Evolutionary conservation across 2,113 vertebrate species (phyloP), one percentile per base, ranked within the genome.

Genomic region (Oncorhynchus masou): DNA sequence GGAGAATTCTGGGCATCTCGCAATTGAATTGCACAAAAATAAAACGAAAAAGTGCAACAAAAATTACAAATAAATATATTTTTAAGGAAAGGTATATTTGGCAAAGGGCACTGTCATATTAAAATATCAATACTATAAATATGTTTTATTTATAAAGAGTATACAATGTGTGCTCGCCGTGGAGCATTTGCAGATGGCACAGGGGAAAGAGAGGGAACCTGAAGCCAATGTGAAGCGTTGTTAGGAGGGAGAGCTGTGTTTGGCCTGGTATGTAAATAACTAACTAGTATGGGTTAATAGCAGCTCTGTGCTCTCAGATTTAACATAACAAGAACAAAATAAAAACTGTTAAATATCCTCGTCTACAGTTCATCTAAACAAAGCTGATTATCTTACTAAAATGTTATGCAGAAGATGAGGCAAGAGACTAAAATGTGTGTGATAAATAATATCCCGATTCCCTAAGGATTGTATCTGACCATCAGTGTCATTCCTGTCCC

Each of bases 371-470:
- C 89, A 82, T 71, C 81, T 86, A 87, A 79, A 81, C 89, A 87
- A 89, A 89, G 90, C 78, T 81, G 88, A 85, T 88, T 93, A 91
- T 88, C 85, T 86, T 83, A 91, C 92, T 93, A 91, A 91, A 94
- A 85, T 91, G 85, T 92, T 87, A 89, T 90, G 89, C 87, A 80
- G 88, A 88, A 90, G 88, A 91, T 84, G 85, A 93, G 90, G 91
- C 91, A 64, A 93, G 85, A 90, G 77, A 82, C 81, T 91, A 90
- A 74, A 87, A 81, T 77, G 74, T 75, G 31, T 76, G 75, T 78
- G 12, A 79, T 60, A 79, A 75, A 75, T 60, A 84, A 74, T 83
- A 92, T 91, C 88, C 81, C 86, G 88, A 80, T 88, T 88, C 86
- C 90, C 86, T 73, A 83, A 70, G 24, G 81, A 90, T 88, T 90